phyloP scores from a whole-genome alignment of 2,888 invertebrate genomes.

The Automeris io region DNA sequence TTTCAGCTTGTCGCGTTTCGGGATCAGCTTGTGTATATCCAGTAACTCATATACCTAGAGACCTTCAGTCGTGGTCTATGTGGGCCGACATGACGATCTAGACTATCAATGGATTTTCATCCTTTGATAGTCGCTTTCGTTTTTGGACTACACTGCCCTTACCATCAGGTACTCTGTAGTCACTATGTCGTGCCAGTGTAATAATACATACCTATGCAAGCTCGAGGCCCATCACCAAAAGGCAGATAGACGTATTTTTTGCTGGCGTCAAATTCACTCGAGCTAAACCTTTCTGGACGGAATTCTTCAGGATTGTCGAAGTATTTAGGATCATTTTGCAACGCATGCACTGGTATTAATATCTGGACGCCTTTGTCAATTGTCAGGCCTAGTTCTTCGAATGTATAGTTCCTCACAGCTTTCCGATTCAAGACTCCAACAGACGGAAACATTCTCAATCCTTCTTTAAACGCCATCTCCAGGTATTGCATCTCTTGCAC shows the following conservation, averaged over 20 bases:
- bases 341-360: conserved; percentile 39
- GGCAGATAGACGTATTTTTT: conserved; percentile 41
- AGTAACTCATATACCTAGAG: too few species aligned
- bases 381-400: conserved; percentile 35
- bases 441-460: conserved; percentile 49
- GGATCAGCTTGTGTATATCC: too few species aligned
- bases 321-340: conserved; percentile 46
- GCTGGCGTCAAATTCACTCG: conserved; percentile 22
- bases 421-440: conserved; percentile 40
- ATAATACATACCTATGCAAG: conserved; percentile 41
- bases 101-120: too few species aligned
- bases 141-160: too few species aligned
- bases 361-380: conserved; percentile 41
- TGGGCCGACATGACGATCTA: too few species aligned
- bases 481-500: conserved; percentile 44
- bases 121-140: too few species aligned
- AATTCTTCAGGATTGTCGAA: conserved; percentile 44
- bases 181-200: too few species aligned
- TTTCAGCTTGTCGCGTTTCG: too few species aligned
- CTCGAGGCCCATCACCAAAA: conserved; percentile 47
- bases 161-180: too few species aligned
- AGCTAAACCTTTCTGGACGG: conserved; percentile 42
- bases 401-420: conserved; percentile 34
- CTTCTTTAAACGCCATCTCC: conserved; percentile 44
- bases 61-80: too few species aligned